These are phyloP conservation scores for Agelaius phoeniceus DNA, from an alignment of 2,113 vertebrate genomes.

Conservation along the genomic window DNA sequence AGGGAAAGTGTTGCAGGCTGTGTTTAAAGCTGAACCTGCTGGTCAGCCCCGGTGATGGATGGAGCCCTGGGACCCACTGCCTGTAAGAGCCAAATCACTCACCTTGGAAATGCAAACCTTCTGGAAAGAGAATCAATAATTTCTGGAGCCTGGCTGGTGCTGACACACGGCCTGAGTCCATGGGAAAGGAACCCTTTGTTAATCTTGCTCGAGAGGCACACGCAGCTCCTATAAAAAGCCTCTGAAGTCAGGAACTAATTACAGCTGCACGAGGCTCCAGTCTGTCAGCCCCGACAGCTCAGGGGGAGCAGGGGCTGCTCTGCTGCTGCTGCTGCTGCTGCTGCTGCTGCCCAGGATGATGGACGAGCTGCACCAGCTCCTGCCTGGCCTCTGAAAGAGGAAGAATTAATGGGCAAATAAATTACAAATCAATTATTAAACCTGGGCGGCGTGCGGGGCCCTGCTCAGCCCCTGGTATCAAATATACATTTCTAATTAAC, in stretches of 20 bases:
- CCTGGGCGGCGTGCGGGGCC: not conserved
- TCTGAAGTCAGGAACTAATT: slow-evolving; percentile 53
- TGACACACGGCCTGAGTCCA: slow-evolving; percentile 3
- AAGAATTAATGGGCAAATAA: slow-evolving; percentile 69
- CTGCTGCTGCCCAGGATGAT: slow-evolving; percentile 16
- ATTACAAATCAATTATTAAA: slow-evolving; percentile 71
- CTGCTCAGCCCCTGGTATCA: not conserved
- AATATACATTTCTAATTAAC: slow-evolving; percentile 67
- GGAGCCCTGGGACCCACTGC: not conserved
- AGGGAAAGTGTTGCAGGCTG: not conserved
- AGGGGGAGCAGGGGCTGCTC: not conserved
- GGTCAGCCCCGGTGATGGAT: slow-evolving; percentile 1
- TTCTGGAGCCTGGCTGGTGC: slow-evolving; percentile 1
- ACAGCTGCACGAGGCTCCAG: slow-evolving; percentile 30
- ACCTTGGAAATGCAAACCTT: slow-evolving; percentile 62
- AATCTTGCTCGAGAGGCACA: slow-evolving; percentile 46
- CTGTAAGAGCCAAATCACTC: slow-evolving; percentile 7
- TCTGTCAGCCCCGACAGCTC: slow-evolving; percentile 57
- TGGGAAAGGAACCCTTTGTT: slow-evolving; percentile 53
- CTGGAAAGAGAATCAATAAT: slow-evolving; percentile 52
- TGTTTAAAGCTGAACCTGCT: not conserved
- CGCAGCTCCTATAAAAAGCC: slow-evolving; percentile 16
- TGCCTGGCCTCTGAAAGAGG: not conserved
- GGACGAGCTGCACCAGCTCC: not conserved
- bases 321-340: not conserved